Base-by-base conservation (phyloP, 2,888 invertebrate genomes). In the Myopa testacea region DNA sequence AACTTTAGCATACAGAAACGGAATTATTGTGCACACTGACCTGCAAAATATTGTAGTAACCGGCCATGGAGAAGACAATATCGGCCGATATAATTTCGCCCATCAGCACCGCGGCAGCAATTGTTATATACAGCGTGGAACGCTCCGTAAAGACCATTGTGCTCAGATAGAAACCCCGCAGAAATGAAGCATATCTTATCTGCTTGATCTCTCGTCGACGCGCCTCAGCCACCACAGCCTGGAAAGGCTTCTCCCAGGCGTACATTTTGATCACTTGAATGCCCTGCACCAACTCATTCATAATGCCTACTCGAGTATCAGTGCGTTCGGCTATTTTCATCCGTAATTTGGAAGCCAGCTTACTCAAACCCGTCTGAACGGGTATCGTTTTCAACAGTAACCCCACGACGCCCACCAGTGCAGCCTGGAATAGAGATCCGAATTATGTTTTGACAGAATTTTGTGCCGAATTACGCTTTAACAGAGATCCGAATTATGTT, bases 231-330 rank as follows among this genome's bases (percentile, higher is more conserved):
- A 98, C 94, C n/a, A 97, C 92, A 80, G 93, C 92, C 79, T 95
- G 94, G 86, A 98, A 98, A 0, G 97, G 95, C 83, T 93, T 94
- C 88, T 98, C 98, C 95, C 98, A 98, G 4, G 97, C 95, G 87
- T 98, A 98, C 97, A 98, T 98, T 91, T 98, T 98, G 81, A 98
- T 96, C 3, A 98, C 96, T 91, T 97, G 94, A 90, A 99, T 97
- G 70, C 97, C 98, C 78, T 93, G 93, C 80, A 98, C 94, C 83
- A 98, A 94, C 91, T 99, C 98, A 87, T 95, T 96, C 97, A 98
- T 98, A 71, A 98, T 91, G 75, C 96, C 93, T 63, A 98, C 95
- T 80, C 98, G 92, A 84, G 95, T 94, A 89, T 98, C 98, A 0
- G 98, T 98, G 87, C 94, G 92, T 80, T 91, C 90, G 0, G 98